Conservation (phyloP, 2,888 invertebrate species). For the Calephelis perditalis region DNA sequence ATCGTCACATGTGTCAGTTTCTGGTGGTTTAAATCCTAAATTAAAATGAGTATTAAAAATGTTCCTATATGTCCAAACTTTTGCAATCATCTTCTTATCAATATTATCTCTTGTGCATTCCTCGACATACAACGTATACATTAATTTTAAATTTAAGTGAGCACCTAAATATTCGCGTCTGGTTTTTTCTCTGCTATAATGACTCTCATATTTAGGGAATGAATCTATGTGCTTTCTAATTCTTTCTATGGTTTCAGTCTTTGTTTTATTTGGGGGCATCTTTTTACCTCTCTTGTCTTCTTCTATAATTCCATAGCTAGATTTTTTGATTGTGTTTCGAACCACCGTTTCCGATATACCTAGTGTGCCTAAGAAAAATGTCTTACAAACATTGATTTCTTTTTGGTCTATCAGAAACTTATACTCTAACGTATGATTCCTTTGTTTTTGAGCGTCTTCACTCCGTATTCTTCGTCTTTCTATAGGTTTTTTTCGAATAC, state of each 20-base stretch:
- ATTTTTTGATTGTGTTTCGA: not conserved
- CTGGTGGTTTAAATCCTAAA: conserved; percentile 1
- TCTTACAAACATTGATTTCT: not conserved
- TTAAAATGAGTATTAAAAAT: conserved; percentile 6
- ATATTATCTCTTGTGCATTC: conserved; percentile 1
- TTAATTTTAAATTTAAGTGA: conserved; percentile 7
- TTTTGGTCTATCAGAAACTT: too few relatives aligned
- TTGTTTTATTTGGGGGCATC: conserved; percentile 11
- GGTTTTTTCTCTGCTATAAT: conserved; percentile 6
- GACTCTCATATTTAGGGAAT: conserved; percentile 8
- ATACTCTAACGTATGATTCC: too few relatives aligned
- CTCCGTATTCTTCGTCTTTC: not conserved
- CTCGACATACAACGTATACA: conserved; percentile 8
- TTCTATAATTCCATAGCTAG: not conserved
- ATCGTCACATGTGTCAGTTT: conserved; percentile 2
- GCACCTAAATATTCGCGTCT: conserved; percentile 13
- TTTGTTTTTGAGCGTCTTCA: not conserved
- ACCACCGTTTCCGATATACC: not conserved
- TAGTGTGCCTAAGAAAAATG: not conserved
- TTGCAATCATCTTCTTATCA: conserved; percentile 3
- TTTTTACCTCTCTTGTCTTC: conserved; percentile 13
- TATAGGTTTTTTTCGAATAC: not conserved
- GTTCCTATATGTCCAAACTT: not conserved
- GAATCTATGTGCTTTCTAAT: conserved; percentile 13
- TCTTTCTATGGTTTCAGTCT: conserved; percentile 10